Percentiles rank a stretch among this genome's conserved stretches.
phyloP scores from a whole-genome alignment of 2,888 invertebrate genomes.

The Diplazon laetatorius region DNA sequence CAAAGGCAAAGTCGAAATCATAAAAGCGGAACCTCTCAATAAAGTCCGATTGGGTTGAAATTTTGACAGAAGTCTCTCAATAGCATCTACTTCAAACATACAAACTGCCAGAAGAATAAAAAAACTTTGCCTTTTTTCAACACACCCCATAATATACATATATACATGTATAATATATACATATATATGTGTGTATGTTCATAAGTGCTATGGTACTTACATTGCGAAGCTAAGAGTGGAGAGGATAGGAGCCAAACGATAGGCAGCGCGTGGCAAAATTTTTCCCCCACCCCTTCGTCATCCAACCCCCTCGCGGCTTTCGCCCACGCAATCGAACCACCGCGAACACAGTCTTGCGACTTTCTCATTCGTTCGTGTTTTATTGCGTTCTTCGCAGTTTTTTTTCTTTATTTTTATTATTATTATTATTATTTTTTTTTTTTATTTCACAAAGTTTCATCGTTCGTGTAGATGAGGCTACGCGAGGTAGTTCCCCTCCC shows the following conservation, averaged over 20 bases:
- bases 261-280: conserved; percentile 79
- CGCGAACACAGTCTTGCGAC: conserved; percentile 65
- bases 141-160: too few species aligned
- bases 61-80: too few species aligned
- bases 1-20: too few species aligned
- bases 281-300: conserved; percentile 60
- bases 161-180: too few species aligned
- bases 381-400: conserved; percentile 36
- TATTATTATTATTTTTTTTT: too few species aligned
- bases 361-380: conserved; percentile 76
- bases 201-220: conserved; percentile 4
- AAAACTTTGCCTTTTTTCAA: too few species aligned
- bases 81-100: too few species aligned
- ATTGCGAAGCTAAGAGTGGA: conserved; percentile 41
- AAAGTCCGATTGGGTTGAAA: too few species aligned
- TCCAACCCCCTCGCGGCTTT: conserved; percentile 12
- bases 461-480: conserved; percentile 6
- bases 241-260: conserved; percentile 69
- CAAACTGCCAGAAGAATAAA: too few species aligned
- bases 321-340: conserved; percentile 57
- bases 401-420: neutral
- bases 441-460: neutral
- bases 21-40: too few species aligned
- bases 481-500: neutral
- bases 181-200: conserved; percentile 7